Evolutionary conservation across 2,113 vertebrate species (phyloP).

Genomic region (Oncorhynchus nerka): DNA sequence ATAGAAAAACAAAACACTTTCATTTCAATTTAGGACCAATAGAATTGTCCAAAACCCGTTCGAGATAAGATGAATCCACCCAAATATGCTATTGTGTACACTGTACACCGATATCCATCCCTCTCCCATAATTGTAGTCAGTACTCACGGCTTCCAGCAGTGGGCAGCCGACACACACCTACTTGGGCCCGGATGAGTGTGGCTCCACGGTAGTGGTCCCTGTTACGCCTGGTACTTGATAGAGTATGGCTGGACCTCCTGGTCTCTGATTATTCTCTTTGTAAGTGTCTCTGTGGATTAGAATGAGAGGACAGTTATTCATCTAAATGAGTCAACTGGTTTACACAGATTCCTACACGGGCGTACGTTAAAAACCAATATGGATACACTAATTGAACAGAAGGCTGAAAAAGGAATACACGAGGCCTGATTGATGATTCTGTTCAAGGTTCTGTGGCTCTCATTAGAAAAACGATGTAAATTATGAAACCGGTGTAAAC

Average conservation of each 20-base stretch:
- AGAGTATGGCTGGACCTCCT: conserved; percentile 65
- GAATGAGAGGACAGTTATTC: background rate
- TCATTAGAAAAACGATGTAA: background rate
- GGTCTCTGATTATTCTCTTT: conserved; percentile 70
- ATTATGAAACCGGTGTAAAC: background rate
- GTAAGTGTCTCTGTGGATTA: conserved; percentile 32
- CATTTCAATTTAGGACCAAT: too few species aligned
- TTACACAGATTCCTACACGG: background rate
- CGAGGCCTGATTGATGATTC: background rate
- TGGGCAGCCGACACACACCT: conserved; percentile 76
- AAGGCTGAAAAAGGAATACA: background rate
- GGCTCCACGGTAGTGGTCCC: conserved; percentile 69
- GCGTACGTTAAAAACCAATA: too few species aligned
- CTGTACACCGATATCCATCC: background rate
- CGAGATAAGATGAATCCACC: background rate
- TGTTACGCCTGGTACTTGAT: conserved; percentile 61
- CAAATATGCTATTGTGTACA: background rate
- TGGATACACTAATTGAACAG: background rate
- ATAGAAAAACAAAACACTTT: too few species aligned
- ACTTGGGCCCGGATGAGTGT: conserved; percentile 60
- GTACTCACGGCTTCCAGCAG: conserved; percentile 77
- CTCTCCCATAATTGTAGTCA: conserved; percentile 3
- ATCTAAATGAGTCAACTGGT: background rate
- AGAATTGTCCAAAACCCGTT: too few species aligned
- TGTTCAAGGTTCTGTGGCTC: background rate